Conservation (phyloP, 1,140 invertebrate genomes). For the Periplaneta americana region DNA sequence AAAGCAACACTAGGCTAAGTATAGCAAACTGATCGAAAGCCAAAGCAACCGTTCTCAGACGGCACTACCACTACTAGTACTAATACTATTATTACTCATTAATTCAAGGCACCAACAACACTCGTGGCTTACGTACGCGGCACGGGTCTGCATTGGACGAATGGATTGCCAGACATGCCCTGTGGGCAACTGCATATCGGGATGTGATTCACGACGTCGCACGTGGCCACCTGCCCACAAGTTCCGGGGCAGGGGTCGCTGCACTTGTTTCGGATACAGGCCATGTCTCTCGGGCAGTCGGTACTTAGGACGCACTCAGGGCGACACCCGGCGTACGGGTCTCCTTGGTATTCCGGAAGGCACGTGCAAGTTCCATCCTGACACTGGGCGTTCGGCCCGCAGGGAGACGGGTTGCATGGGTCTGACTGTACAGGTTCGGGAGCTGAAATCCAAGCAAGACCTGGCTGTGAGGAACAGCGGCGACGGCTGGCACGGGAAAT, state of each 20-base stretch:
- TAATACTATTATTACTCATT: too few relatives aligned
- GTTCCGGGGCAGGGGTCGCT: conserved; percentile 65
- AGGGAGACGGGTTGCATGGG: conserved; percentile 54
- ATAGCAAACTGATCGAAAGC: too few relatives aligned
- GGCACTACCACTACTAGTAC: too few relatives aligned
- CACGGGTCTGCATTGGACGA: conserved; percentile 50
- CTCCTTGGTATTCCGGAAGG: conserved; percentile 52
- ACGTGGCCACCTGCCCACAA: conserved; percentile 63
- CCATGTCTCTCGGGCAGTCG: conserved; percentile 55
- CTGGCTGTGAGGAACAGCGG: neutral
- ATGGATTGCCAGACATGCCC: conserved; percentile 65
- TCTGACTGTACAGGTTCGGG: conserved; percentile 26
- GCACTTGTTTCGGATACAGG: conserved; percentile 70
- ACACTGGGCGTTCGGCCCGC: conserved; percentile 62
- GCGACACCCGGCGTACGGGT: conserved; percentile 55
- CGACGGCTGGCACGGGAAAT: neutral
- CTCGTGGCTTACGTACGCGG: conserved; percentile 32
- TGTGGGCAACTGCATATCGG: conserved; percentile 63
- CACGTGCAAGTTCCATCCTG: conserved; percentile 53
- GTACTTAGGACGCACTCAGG: conserved; percentile 58
- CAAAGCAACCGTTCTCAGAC: too few relatives aligned
- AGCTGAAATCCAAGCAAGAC: conserved; percentile 19
- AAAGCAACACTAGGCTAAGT: too few relatives aligned
- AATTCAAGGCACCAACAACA: too few relatives aligned
- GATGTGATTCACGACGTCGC: conserved; percentile 63